Evolutionary conservation across 1,140 invertebrate genomes (phyloP), one percentile per base, ranked within the genome.

Genomic region (Holcopasites calliopsidis): DNA sequence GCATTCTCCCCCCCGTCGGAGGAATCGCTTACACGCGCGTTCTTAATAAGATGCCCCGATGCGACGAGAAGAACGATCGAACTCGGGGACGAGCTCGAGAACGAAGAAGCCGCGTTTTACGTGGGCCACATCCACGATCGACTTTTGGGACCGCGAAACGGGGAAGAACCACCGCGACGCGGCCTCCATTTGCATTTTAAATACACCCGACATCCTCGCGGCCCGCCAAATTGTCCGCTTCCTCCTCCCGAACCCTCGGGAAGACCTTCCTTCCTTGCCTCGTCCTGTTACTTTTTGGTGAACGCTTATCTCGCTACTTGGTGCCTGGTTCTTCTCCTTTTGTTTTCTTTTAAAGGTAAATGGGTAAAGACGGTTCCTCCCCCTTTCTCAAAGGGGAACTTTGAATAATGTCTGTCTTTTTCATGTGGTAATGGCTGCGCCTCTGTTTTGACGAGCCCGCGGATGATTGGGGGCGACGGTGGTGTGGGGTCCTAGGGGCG

Each of bases 171-270:
- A 72, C 38, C 57, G 80, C 65, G 77, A 64, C 54, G 76, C 38
- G 40, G 42, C 16, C 44, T n/a, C 7, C 49, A 83, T 83, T 83
- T 83, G 73, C 81, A 84, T 83, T 84, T 84, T 84, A 84, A 84
- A 83, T 77, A 83, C 68, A 60, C 44, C 54, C 76, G 52, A 72
- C 62, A 71, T 83, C 80, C 44, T 65, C 58, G 47, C 49, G 42
- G 38, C 40, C 47, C 44, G 76, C 54, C 76, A 82, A 83, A 82
- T 83, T 52, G 49, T 62, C 68, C 68, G 52, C 44, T 77, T 58
- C 76, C 65, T 47, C 50, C 21, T 16, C 23, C 55, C 13, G 2
- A 47, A 13, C 44, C 42, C 23, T 11, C 50, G 16, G 7, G 13
- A 2, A 2, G 11, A 23, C 23, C 33, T 50, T 8, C 8, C n/a